Base-by-base conservation (phyloP, 2,113 vertebrate species). In the Anarhynchus alexandrinus region DNA sequence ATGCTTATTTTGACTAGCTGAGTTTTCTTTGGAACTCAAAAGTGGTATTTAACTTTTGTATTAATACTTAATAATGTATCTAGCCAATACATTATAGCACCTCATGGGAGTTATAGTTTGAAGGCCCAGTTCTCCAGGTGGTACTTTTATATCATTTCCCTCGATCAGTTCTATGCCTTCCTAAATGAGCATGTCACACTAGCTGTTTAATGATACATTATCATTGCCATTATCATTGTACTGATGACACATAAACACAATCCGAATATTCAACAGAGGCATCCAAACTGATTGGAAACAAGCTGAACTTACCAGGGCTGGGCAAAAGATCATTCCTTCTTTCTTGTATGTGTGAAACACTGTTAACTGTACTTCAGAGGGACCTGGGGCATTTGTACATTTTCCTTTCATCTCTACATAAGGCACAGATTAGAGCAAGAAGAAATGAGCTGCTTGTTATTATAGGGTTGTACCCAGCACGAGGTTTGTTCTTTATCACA, bases 401-500 rank as follows among this genome's bases (percentile, higher is more conserved):
- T 93, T 93, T 73, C 52, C 49, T 80, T 90, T 82, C 22, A 34
- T 86, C 15, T 93, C 58, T 86, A 54, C 8, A 34, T 52, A 52
- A 81, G 47, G 47, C n/a, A 78, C 4, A 81, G 57, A 78, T 81
- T 81, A 67, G 64, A 93, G 16, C 20, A 83, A 74, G n/a, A 83
- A 78, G 23, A 86, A 88, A 83, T 27, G 9, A 11, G 54, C 11
- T 59, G 8, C 26, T 73, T 86, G 38, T 88, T 74, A 62, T 70
- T 88, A 40, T 32, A 81, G 15, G 71, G 16, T 40, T 92, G 38
- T 54, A 78, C 10, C 14, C 71, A 90, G 49, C 29, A 22, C 69
- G 29, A 10, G 34, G 15, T 77, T 83, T 61, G 15, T 47, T 82
- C 73, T 86, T 95, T 93, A 95, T 93, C 89, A 79, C 57, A 69